Evolutionary conservation across 2,888 invertebrate species (phyloP), one percentile per base, ranked within the genome.

Genomic region (Tortrix viridana): DNA sequence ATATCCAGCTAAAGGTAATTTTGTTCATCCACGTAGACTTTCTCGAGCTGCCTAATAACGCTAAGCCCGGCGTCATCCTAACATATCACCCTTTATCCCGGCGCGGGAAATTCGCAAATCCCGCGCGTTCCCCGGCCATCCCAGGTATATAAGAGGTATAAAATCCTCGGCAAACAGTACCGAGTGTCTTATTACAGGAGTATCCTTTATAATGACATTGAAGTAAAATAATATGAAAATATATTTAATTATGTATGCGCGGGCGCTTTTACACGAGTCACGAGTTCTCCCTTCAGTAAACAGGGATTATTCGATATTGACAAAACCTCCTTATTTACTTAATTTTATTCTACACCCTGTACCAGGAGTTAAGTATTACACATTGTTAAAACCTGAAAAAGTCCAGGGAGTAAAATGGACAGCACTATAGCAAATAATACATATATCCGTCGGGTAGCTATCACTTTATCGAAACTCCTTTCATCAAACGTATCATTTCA

Each of bases 1-100:
- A 53, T 5, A 53, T 23, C 16, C 41, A 22, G 41, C 20, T n/a
- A 49, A 43, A 49, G n/a, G 19, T 58, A 44, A 44, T 50, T 50
- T 50, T 19, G 18, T 26, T 20, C 16, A 3, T 22, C 46, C 32
- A 59, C 49, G 44, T 20, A 53, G 53, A n/a, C 37, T 16, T 53
- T 22, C 20, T 37, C 53, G 22, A 41, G 41, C 53, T 41, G 48
- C 41, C 48, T 50, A 59, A 59, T 59, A 59, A 59, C 20, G 16
- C 50, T 59, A 50, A 59, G 58, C 49, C 53, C 50, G 49, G 5
- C 58, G 58, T 50, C 50, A 59, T 59, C 58, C 58, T 59, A 59
- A 59, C 50, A 59, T 59, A 59, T 59, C 50, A 59, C 50, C 43
- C 50, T 22, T 50, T 32, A 59, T 59, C 58, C 58, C n/a, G 26